phyloP scores from a whole-genome alignment of 2,797 vertebrate species.

The Coracias cyanogaster region DNA sequence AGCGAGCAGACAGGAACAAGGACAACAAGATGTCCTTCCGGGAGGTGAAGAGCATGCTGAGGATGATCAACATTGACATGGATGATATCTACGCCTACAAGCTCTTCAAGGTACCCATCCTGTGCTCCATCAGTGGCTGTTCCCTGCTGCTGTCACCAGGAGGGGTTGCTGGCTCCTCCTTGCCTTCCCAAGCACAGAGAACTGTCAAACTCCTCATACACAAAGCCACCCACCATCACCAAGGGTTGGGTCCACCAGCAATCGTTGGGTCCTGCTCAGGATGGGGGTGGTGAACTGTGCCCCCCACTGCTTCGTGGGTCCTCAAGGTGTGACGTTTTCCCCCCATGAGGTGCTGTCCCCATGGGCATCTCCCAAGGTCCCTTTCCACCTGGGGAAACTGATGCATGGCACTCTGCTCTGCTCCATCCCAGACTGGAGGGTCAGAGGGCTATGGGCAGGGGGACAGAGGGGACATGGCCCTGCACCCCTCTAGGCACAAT shows the following conservation, averaged over 20 bases:
- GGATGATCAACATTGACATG: slow-evolving; percentile 96
- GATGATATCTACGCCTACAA: slow-evolving; percentile 88
- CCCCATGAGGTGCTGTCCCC: neutral
- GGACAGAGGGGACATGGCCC: neutral
- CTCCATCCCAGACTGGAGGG: neutral
- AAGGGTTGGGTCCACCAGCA: fast-evolving
- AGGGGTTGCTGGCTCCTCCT: neutral
- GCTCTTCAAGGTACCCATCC: slow-evolving; percentile 88
- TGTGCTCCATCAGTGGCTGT: fast-evolving
- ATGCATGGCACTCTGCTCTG: neutral
- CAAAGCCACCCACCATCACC: neutral
- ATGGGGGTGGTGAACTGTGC: neutral
- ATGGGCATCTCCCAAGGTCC: neutral
- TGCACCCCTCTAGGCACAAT: fast-evolving
- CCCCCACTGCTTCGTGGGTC: fast-evolving
- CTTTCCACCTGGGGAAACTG: neutral
- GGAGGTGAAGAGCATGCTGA: slow-evolving; percentile 90
- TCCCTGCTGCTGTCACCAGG: fast-evolving
- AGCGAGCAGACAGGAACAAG: slow-evolving; percentile 89
- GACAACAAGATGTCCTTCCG: slow-evolving; percentile 96
- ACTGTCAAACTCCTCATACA: neutral
- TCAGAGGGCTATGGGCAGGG: neutral
- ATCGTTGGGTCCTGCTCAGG: no score
- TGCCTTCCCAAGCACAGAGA: neutral
- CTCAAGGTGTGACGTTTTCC: neutral